Percentiles rank a stretch among this genome's conserved stretches.
Evolutionary conservation across 2,888 invertebrate species (phyloP).

Genomic region (Enchytraeus crypticus): DNA sequence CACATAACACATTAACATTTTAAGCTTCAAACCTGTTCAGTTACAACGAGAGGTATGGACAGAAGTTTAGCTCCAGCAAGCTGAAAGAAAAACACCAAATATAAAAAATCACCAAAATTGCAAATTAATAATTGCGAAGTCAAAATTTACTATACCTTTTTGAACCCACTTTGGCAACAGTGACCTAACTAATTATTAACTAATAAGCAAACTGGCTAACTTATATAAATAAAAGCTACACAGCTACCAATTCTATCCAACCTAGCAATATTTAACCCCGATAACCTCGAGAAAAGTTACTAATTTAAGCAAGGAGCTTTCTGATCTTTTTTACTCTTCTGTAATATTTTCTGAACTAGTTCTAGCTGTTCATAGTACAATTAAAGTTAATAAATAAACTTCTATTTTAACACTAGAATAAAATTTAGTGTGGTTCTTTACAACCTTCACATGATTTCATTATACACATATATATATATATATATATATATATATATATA

Average conservation of each 20-base stretch:
- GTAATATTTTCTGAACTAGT: too few species aligned
- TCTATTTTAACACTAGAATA: too few species aligned
- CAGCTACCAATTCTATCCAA: too few species aligned
- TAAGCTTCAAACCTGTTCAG: constrained; percentile 51
- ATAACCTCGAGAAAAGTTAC: too few species aligned
- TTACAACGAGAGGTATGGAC: constrained; percentile 55
- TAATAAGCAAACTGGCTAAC: background rate
- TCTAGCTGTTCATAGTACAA: too few species aligned
- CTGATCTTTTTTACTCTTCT: too few species aligned
- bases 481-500: constrained; percentile 5
- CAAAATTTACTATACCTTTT: background rate
- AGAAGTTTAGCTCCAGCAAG: constrained; percentile 51
- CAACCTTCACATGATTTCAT: background rate
- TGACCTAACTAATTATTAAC: background rate
- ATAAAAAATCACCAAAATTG: background rate
- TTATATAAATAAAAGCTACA: background rate
- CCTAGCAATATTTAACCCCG: too few species aligned
- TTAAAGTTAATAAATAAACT: too few species aligned
- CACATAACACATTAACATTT: background rate
- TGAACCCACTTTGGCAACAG: background rate
- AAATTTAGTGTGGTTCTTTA: too few species aligned
- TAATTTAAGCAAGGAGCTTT: too few species aligned
- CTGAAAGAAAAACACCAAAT: constrained; percentile 28
- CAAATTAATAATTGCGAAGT: background rate
- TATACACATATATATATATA: constrained; percentile 2